phyloP scores from a whole-genome alignment of 2,113 vertebrate genomes.

The Tragulus kanchil region DNA sequence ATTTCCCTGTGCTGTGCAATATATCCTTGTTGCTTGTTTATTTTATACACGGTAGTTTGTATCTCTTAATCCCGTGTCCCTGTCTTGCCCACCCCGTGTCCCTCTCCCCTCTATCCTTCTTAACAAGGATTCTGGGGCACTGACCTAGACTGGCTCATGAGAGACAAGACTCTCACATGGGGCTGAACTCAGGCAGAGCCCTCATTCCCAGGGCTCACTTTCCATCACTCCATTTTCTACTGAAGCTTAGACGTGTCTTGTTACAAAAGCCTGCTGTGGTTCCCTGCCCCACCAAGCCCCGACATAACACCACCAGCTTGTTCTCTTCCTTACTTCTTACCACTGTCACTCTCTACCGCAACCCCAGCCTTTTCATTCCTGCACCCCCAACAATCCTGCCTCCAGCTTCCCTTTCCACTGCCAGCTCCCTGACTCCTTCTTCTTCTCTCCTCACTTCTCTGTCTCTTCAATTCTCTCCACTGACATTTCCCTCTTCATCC shows the following conservation, averaged over 20 bases:
- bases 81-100: neutral
- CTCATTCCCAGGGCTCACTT: neutral
- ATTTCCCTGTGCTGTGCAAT: neutral
- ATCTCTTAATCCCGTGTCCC: neutral
- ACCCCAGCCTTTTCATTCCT: neutral
- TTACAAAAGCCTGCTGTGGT: neutral
- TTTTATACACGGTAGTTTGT: neutral
- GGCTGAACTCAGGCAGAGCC: neutral
- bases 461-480: neutral
- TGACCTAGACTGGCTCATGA: neutral
- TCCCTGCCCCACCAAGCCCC: neutral
- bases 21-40: neutral
- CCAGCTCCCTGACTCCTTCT: neutral
- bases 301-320: neutral
- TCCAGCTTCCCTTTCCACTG: neutral
- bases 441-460: neutral
- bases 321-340: neutral
- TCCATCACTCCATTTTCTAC: neutral
- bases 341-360: neutral
- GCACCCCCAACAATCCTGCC: neutral
- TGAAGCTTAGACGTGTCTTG: neutral
- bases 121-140: neutral
- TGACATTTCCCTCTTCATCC: slow-evolving; percentile 31
- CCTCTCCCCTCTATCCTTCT: neutral
- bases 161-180: neutral